A percentile compares a stretch with the other conserved stretches of the same genome.
Evolutionary conservation across 92 coral and sea anemone species (phyloP).

Genomic region (Palythoa heliodiscus): DNA sequence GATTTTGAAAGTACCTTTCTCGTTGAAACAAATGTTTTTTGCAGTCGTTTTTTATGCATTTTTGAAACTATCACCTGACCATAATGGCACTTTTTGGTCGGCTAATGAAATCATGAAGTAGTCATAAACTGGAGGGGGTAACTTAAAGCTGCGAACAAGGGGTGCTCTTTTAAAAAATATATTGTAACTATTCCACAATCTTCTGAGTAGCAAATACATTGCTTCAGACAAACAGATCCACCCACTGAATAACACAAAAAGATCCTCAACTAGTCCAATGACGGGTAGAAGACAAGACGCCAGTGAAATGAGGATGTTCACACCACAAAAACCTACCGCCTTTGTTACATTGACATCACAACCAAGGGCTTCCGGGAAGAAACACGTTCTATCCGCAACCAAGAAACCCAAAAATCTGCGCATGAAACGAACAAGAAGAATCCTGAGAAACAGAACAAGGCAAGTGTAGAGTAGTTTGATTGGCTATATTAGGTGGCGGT

Average conservation of each 20-base stretch:
- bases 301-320: not conserved
- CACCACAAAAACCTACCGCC: not conserved
- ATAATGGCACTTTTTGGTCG: no score
- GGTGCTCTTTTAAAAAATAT: no score
- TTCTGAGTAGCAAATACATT: not conserved
- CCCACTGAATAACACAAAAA: not conserved
- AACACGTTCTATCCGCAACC: not conserved
- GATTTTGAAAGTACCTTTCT: no score
- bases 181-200: no score
- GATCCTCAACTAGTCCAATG: not conserved
- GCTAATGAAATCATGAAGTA: no score
- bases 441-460: slow-evolving; percentile 21
- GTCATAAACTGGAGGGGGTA: no score
- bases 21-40: no score
- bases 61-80: no score
- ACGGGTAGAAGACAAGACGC: not conserved
- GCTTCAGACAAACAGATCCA: not conserved
- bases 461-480: not conserved
- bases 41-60: no score
- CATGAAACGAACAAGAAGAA: not conserved
- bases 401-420: not conserved
- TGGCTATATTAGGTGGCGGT: no score
- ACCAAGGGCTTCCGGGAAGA: not conserved
- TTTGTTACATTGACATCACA: not conserved
- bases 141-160: no score